Conservation (phyloP, 2,888 invertebrate species). For the Melinopterus prodromus region DNA sequence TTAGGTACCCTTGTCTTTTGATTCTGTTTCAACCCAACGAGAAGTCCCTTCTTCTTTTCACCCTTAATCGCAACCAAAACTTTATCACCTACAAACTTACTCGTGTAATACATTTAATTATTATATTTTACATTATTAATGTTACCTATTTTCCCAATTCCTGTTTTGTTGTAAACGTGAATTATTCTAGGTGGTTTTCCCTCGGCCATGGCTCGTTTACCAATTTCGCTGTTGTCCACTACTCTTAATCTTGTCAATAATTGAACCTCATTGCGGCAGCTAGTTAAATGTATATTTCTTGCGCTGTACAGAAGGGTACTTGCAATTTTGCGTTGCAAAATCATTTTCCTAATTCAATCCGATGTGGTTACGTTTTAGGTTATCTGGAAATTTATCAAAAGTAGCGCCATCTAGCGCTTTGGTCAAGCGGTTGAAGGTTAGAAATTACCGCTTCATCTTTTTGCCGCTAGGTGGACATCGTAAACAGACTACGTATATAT, state of each 20-base stretch:
- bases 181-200: constrained; percentile 94
- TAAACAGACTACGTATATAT: not conserved
- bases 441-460: not conserved
- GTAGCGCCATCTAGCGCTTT: not conserved
- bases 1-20: constrained; percentile 85
- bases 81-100: constrained; percentile 72
- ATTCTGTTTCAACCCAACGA: constrained; percentile 87
- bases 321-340: constrained; percentile 10
- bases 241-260: constrained; percentile 83
- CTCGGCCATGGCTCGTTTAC: constrained; percentile 92
- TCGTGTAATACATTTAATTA: not conserved
- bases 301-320: not conserved
- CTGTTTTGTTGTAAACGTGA: constrained; percentile 88
- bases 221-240: constrained; percentile 97
- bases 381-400: not conserved
- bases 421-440: not conserved
- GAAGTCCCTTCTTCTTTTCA: constrained; percentile 91
- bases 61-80: constrained; percentile 94
- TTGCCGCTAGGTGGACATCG: not conserved
- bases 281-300: constrained; percentile 66
- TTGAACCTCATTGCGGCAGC: constrained; percentile 71
- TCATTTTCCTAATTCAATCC: not conserved
- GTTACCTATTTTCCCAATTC: constrained; percentile 69
- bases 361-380: not conserved
- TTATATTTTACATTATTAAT: not conserved